Conservation (phyloP, 64 coral and sea anemone species). For the Montipora efflorescens region DNA sequence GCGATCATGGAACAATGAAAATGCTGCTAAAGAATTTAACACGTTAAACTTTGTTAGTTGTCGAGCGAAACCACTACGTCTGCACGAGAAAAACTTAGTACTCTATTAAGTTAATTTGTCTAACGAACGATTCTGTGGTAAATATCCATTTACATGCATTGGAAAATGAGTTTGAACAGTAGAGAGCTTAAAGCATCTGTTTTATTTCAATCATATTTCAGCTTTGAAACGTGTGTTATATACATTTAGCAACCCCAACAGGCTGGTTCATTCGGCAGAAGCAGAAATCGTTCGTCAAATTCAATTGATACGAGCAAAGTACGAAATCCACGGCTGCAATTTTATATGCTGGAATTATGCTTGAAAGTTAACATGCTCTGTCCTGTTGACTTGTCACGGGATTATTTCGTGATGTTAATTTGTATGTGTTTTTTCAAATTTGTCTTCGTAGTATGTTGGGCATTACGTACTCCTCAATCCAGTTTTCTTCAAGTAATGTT, state of each 20-base stretch:
- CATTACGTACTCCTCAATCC: neutral
- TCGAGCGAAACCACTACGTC: neutral
- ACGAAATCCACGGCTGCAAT: slow-evolving; percentile 1
- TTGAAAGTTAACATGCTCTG: neutral
- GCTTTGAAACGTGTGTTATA: neutral
- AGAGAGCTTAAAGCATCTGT: neutral
- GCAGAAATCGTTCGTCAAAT: neutral
- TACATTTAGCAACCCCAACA: neutral
- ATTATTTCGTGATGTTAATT: neutral
- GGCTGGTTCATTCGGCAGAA: neutral
- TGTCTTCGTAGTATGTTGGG: neutral
- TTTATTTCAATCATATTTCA: neutral
- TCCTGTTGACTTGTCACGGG: neutral
- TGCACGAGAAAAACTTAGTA: too few relatives aligned
- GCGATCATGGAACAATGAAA: neutral
- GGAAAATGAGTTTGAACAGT: neutral
- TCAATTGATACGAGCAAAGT: neutral
- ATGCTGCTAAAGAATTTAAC: neutral
- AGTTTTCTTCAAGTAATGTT: neutral
- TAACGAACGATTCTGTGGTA: neutral
- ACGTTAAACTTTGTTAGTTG: too few relatives aligned
- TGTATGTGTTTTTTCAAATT: neutral
- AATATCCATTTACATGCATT: neutral
- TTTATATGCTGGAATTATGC: neutral
- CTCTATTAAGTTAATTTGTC: neutral